These are phyloP conservation scores for Drosophila subquinaria DNA, from an alignment of 2,888 invertebrate species.

Conservation along the genomic window DNA sequence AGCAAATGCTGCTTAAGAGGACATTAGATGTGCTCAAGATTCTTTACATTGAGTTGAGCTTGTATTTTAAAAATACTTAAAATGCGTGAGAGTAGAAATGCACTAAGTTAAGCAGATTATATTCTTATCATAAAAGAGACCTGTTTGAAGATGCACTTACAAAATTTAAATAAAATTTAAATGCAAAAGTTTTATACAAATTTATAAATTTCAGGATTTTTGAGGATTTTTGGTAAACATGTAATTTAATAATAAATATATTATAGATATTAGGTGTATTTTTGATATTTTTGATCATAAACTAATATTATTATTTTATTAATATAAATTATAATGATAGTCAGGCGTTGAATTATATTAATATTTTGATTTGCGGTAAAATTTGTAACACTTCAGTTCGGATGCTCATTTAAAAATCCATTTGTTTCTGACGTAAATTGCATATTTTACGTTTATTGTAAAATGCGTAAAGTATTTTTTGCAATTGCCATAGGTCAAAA, in stretches of 20 bases:
- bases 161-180: too few relatives aligned
- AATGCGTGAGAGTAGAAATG: too few relatives aligned
- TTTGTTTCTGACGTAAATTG: conserved; percentile 19
- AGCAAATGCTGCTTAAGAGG: background rate
- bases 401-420: conserved; percentile 28
- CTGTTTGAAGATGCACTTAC: too few relatives aligned
- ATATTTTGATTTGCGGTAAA: background rate
- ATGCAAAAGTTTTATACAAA: too few relatives aligned
- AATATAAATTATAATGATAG: background rate
- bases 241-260: too few relatives aligned
- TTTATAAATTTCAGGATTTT: too few relatives aligned
- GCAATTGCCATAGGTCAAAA: conserved; percentile 22
- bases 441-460: conserved; percentile 25
- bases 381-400: conserved; percentile 19
- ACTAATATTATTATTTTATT: background rate
- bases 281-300: too few relatives aligned
- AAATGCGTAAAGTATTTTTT: conserved; percentile 15
- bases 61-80: background rate
- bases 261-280: too few relatives aligned
- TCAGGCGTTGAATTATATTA: background rate
- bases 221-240: too few relatives aligned
- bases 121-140: too few relatives aligned
- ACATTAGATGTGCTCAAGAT: background rate
- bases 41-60: background rate
- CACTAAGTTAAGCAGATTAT: too few relatives aligned